phyloP scores from a whole-genome alignment of 1,140 invertebrate species.

The Zaprionus vittiger region DNA sequence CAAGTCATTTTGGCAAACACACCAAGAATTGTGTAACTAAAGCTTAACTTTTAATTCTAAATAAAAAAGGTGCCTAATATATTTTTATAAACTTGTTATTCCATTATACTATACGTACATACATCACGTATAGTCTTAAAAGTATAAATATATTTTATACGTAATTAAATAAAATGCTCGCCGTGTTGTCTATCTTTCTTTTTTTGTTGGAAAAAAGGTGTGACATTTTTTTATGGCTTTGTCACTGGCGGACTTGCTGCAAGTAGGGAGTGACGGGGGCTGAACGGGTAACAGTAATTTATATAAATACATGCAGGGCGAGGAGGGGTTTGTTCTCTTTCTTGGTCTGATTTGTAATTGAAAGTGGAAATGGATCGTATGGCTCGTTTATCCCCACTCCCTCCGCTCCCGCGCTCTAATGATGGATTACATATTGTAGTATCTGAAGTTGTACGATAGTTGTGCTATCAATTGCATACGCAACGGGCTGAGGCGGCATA shows the following conservation, averaged over 20 bases:
- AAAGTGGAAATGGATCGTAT: constrained; percentile 7
- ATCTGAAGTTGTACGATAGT: constrained; percentile 1
- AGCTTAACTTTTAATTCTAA: constrained; percentile 8
- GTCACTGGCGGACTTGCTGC: constrained; percentile 53
- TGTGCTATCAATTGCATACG: constrained; percentile 40
- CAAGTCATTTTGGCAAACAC: constrained; percentile 41
- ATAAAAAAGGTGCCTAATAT: background rate
- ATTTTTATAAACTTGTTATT: constrained; percentile 11
- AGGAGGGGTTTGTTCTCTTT: background rate
- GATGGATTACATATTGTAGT: constrained; percentile 43
- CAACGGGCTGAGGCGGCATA: constrained; percentile 57
- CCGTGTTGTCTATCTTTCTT: constrained; percentile 2
- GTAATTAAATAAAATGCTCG: constrained; percentile 73
- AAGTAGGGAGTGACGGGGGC: background rate
- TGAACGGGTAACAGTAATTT: constrained; percentile 18
- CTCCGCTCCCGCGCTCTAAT: background rate
- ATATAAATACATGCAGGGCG: constrained; percentile 19
- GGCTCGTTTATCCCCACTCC: background rate
- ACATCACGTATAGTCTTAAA: constrained; percentile 25
- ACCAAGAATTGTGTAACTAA: constrained; percentile 2
- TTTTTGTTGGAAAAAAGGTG: constrained; percentile 55
- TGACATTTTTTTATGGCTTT: constrained; percentile 79
- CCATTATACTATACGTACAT: background rate
- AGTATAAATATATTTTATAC: constrained; percentile 68
- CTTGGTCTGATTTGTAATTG: constrained; percentile 24